Base-by-base conservation (phyloP, 2,113 vertebrate genomes). In the Piprites chloris region DNA sequence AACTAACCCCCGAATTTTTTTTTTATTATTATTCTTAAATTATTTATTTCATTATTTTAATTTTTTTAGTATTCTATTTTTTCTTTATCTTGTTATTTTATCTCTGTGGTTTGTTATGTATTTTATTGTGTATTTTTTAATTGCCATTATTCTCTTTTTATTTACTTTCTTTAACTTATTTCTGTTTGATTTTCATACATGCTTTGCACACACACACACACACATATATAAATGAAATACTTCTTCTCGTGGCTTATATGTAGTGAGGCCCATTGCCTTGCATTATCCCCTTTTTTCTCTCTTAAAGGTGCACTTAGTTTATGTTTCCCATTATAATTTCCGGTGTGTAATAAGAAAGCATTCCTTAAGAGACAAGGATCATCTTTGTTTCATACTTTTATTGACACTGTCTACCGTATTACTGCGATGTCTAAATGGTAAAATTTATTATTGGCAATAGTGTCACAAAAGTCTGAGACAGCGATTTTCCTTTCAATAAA, bases 401-500 rank as follows among this genome's bases (percentile, higher is more conserved):
- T 98, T 98, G 98, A 98, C 98, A 97, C 96, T 95, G 97, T 98
- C 98, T 98, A 81, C 98, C 95, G 47, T 97, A 97, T 98, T 98
- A 98, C 88, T 94, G 96, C 95, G 88, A 88, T 96, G 97, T 98
- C 98, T 97, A 98, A 98, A 98, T 98, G 98, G 95, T 97, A 97
- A 98, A 98, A 98, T 98, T 98, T 98, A 98, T 98, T 98, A 97
- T 98, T 98, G 98, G 98, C 97, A 97, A 96, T 97, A 98, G 98
- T 98, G 98, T 98, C 98, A 97, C 98, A 98, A 98, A 98, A 98
- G 98, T 98, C 98, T 98, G 98, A 98, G 98, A 98, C 98, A 98
- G 98, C 98, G 96, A 98, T 98, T 98, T 98, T 98, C 97, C 98
- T 98, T 98, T 98, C 98, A 98, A 98, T 98, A 98, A 98, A 98